Evolutionary conservation across 2,113 vertebrate genomes (phyloP).

Genomic region (Uria lomvia): DNA sequence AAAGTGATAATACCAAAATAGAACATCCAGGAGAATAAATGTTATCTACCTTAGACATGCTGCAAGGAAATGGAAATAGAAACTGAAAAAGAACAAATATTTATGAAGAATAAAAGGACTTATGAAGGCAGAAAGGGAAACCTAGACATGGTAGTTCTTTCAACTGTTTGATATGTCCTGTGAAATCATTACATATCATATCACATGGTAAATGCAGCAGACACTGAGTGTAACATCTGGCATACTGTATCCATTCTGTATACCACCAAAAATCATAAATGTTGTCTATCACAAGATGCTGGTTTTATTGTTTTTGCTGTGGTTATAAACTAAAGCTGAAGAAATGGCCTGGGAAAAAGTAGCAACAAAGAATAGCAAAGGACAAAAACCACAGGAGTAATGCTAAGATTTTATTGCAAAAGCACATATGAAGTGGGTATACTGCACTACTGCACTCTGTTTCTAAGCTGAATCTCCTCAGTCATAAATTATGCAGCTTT

Average conservation of each 20-base stretch:
- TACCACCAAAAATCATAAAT: neutral
- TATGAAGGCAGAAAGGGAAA: neutral
- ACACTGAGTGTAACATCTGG: neutral
- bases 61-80: neutral
- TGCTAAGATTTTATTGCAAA: neutral
- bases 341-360: neutral
- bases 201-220: neutral
- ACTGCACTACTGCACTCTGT: neutral
- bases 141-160: neutral
- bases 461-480: neutral
- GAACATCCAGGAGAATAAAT: neutral
- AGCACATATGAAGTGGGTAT: neutral
- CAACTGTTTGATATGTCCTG: neutral
- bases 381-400: neutral
- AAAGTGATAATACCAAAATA: neutral
- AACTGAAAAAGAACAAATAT: neutral
- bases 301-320: neutral
- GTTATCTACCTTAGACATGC: neutral
- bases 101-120: neutral
- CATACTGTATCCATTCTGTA: neutral
- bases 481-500: neutral
- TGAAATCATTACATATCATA: neutral
- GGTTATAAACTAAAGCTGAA: neutral
- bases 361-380: neutral
- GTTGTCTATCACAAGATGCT: neutral